These are phyloP conservation scores for Phymastichus coffea DNA, from an alignment of 1,140 invertebrate species.

Conservation along the genomic window DNA sequence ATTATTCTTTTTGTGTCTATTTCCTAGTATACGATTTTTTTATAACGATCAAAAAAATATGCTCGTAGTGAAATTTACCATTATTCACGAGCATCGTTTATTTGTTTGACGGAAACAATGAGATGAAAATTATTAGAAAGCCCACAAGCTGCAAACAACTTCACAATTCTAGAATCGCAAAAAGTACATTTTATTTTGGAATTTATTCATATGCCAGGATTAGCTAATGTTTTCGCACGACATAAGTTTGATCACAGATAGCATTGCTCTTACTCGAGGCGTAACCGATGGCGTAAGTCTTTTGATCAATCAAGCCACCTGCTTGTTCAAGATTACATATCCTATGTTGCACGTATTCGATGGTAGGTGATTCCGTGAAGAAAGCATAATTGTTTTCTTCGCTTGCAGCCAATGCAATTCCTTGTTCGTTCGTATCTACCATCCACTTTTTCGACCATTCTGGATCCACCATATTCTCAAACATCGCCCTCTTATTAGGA, in stretches of 20 bases:
- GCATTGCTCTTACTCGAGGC: slow-evolving; percentile 63
- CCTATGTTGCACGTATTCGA: slow-evolving; percentile 77
- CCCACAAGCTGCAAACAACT: too few relatives aligned
- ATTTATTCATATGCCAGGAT: too few relatives aligned
- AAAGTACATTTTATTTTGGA: neutral
- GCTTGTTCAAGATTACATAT: slow-evolving; percentile 77
- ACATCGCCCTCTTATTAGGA: slow-evolving; percentile 74
- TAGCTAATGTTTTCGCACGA: too few relatives aligned
- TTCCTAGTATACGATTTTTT: too few relatives aligned
- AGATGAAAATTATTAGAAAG: too few relatives aligned
- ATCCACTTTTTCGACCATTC: slow-evolving; percentile 57
- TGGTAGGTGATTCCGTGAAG: slow-evolving; percentile 82
- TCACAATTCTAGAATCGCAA: too few relatives aligned
- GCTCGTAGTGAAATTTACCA: too few relatives aligned
- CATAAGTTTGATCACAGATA: too few relatives aligned
- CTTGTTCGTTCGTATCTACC: slow-evolving; percentile 71
- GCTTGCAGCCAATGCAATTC: slow-evolving; percentile 63
- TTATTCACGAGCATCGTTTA: slow-evolving; percentile 74
- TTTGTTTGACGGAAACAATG: slow-evolving; percentile 63
- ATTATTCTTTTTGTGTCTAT: too few relatives aligned
- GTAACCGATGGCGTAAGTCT: slow-evolving; percentile 83
- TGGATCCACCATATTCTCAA: slow-evolving; percentile 68
- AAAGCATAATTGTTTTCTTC: slow-evolving; percentile 77
- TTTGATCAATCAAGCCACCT: slow-evolving; percentile 75
- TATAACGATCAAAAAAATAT: too few relatives aligned